A percentile compares a stretch with the other conserved stretches of the same genome.
Conservation (phyloP, 2,888 invertebrate species). For the Lacanobia oleracea region DNA sequence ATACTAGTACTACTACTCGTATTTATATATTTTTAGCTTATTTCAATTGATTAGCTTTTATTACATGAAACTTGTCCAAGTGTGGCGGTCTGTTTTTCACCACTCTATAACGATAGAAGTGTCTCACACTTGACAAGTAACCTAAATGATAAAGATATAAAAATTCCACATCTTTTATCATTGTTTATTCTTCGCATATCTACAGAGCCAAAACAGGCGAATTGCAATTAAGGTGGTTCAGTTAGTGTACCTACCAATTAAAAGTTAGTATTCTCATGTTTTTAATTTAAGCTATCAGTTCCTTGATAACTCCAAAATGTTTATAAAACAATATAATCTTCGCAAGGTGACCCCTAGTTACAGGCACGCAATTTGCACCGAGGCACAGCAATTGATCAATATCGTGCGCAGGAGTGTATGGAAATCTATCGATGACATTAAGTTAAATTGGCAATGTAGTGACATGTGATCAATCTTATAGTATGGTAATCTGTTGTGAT, state of each 20-base stretch:
- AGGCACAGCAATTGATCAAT: slow-evolving; percentile 32
- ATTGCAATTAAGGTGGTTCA: not conserved
- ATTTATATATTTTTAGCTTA: too few species aligned
- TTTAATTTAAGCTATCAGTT: slow-evolving; percentile 5
- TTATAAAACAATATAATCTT: slow-evolving; percentile 15
- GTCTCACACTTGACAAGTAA: not conserved
- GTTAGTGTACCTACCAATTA: not conserved
- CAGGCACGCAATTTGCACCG: slow-evolving; percentile 27
- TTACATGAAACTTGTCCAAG: too few species aligned
- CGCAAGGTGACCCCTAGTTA: slow-evolving; percentile 30
- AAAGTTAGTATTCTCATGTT: not conserved
- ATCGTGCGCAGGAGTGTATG: slow-evolving; percentile 45
- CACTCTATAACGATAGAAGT: not conserved
- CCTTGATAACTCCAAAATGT: slow-evolving; percentile 16
- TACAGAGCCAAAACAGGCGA: not conserved
- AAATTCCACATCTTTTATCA: not conserved
- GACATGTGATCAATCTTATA: slow-evolving; percentile 39
- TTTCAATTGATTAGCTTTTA: not conserved
- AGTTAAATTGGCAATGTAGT: slow-evolving; percentile 31
- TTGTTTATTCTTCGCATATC: not conserved
- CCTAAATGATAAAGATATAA: not conserved
- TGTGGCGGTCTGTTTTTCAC: too few species aligned
- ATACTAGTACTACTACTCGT: too few species aligned
- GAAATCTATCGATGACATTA: slow-evolving; percentile 32
- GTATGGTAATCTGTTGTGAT: slow-evolving; percentile 9